Conservation (phyloP, 37 sponge, comb jelly and placozoan species). For the Sycon ciliatum region DNA sequence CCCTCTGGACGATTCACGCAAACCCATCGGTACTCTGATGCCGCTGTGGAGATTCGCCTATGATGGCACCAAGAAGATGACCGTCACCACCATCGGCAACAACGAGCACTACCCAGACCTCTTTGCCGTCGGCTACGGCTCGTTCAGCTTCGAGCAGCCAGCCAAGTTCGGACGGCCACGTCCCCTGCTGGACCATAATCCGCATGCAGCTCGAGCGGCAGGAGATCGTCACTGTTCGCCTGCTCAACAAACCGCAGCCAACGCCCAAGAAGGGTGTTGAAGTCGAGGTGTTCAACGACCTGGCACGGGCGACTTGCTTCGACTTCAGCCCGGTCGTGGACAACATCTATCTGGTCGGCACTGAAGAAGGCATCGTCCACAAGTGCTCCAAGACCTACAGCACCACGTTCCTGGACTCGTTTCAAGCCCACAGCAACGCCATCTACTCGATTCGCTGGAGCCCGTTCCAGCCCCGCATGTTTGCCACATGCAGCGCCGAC, state of each 20-base stretch:
- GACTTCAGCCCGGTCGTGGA: conserved; percentile 70
- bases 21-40: conserved; percentile 64
- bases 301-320: too few species aligned
- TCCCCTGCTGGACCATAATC: conserved; percentile 50
- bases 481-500: conserved; percentile 93
- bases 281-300: too few species aligned
- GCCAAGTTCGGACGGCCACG: conserved; percentile 77
- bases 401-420: conserved; percentile 66
- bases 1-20: conserved; percentile 73
- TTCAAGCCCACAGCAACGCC: conserved; percentile 79
- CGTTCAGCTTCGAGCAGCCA: too few species aligned
- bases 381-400: conserved; percentile 92
- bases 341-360: conserved; percentile 81
- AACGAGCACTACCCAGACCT: conserved; percentile 81
- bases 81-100: conserved; percentile 70
- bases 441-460: conserved; percentile 83
- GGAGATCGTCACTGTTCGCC: too few species aligned
- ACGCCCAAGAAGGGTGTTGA: too few species aligned
- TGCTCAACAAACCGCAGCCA: too few species aligned
- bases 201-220: too few species aligned
- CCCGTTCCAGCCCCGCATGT: conserved; percentile 82
- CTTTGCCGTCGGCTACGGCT: conserved; percentile 89
- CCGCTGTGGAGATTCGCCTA: conserved; percentile 90
- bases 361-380: conserved; percentile 84
- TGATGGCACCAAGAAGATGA: conserved; percentile 69